Percentiles rank a stretch among this genome's conserved stretches.
Conservation (phyloP, 2,113 vertebrate species). For the Eclectus roratus region DNA sequence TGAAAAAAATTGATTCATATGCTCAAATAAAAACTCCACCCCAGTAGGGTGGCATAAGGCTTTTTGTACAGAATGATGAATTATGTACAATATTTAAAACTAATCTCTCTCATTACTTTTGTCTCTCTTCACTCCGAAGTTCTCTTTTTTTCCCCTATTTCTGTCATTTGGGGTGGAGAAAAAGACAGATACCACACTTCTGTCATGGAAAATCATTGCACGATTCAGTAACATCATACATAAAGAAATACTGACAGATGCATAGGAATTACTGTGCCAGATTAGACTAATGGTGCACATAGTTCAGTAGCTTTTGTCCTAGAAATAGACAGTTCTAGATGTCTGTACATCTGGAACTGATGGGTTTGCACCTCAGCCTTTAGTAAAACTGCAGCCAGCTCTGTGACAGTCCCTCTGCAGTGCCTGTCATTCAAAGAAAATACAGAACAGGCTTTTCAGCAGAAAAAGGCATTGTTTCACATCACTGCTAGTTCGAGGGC, state of each 20-base stretch:
- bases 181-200: not conserved
- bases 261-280: not conserved
- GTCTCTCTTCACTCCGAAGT: not conserved
- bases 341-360: not conserved
- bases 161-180: slow-evolving; percentile 8
- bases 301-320: not conserved
- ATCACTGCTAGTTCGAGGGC: not conserved
- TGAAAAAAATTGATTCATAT: not conserved
- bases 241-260: not conserved
- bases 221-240: not conserved
- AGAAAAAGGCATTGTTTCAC: not conserved
- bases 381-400: not conserved
- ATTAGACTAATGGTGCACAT: not conserved
- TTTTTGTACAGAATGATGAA: slow-evolving; percentile 10
- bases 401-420: not conserved
- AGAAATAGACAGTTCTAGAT: not conserved
- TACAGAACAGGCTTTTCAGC: not conserved
- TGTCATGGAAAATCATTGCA: slow-evolving; percentile 8
- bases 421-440: not conserved
- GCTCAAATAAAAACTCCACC: slow-evolving; percentile 17
- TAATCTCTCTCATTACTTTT: slow-evolving; percentile 7
- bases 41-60: not conserved
- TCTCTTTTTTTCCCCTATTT: not conserved
- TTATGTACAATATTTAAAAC: slow-evolving; percentile 23
- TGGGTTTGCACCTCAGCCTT: not conserved